Conservation (phyloP, 1,140 invertebrate genomes). For the Telenomus remus region DNA sequence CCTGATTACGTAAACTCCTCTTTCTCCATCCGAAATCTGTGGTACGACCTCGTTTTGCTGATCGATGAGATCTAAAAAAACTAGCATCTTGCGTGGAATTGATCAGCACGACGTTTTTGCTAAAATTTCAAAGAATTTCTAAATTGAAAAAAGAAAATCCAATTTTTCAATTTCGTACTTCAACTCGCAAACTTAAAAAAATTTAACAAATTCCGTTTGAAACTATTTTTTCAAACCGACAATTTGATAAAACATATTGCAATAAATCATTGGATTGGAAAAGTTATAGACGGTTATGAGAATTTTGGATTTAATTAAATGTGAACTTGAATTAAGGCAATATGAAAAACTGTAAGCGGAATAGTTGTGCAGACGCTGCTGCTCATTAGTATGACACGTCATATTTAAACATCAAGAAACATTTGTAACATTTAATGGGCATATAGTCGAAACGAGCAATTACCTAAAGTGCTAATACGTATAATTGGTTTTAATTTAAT, state of each 20-base stretch:
- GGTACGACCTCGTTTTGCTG: conserved; percentile 32
- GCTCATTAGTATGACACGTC: conserved; percentile 16
- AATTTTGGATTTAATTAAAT: conserved; percentile 28
- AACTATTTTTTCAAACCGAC: no score
- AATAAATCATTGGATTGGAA: no score
- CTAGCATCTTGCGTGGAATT: conserved; percentile 6
- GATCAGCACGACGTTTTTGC: background rate
- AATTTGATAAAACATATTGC: no score
- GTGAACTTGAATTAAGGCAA: background rate
- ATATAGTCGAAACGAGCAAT: background rate
- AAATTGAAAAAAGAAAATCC: no score
- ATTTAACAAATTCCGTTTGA: no score
- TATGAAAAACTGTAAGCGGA: conserved; percentile 7
- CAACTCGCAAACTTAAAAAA: no score
- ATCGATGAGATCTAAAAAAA: conserved; percentile 31
- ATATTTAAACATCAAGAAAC: conserved; percentile 13
- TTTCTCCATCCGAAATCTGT: conserved; percentile 39
- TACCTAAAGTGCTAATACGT: conserved; percentile 1
- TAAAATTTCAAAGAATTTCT: no score
- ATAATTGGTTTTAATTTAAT: conserved; percentile 15
- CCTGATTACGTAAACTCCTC: conserved; percentile 37
- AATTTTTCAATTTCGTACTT: no score
- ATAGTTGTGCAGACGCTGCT: conserved; percentile 19
- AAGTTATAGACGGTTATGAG: background rate
- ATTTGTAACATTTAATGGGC: conserved; percentile 19